A percentile compares a stretch with the other conserved stretches of the same genome.
phyloP scores from a whole-genome alignment of 2,797 vertebrate species.

The Thamnophis elegans region DNA sequence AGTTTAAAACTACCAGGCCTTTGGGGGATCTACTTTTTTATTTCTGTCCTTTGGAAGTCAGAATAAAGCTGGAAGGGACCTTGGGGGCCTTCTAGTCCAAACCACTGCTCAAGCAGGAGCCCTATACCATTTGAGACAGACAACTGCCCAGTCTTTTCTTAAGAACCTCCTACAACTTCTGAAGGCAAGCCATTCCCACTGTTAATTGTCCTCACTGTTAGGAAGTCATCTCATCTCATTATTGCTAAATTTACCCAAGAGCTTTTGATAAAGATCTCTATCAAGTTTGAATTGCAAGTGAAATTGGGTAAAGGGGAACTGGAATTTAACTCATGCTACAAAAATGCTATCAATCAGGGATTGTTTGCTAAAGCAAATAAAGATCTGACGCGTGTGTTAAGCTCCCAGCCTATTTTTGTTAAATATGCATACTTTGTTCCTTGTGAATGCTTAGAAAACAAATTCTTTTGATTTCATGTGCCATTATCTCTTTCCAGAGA shows the following conservation, averaged over 20 bases:
- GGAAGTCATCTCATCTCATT: background rate
- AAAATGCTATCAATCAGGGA: background rate
- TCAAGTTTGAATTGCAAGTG: background rate
- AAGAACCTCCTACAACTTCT: background rate
- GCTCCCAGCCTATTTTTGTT: background rate
- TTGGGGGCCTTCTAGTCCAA: background rate
- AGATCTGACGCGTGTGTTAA: background rate
- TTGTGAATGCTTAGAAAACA: background rate
- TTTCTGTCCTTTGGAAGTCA: background rate
- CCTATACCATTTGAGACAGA: background rate
- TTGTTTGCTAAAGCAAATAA: no score
- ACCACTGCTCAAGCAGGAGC: background rate
- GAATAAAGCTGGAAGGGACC: background rate
- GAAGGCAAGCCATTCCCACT: background rate
- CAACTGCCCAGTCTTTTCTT: background rate
- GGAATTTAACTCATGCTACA: background rate
- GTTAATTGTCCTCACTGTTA: background rate
- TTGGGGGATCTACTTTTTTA: background rate
- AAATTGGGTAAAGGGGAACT: background rate
- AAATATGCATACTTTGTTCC: background rate
- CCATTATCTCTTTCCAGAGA: background rate
- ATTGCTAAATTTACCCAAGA: background rate
- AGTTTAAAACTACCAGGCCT: background rate
- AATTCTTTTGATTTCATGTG: background rate
- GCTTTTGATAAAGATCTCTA: background rate